Evolutionary conservation across 2,888 invertebrate species (phyloP).

Genomic region (Villa cingulata): DNA sequence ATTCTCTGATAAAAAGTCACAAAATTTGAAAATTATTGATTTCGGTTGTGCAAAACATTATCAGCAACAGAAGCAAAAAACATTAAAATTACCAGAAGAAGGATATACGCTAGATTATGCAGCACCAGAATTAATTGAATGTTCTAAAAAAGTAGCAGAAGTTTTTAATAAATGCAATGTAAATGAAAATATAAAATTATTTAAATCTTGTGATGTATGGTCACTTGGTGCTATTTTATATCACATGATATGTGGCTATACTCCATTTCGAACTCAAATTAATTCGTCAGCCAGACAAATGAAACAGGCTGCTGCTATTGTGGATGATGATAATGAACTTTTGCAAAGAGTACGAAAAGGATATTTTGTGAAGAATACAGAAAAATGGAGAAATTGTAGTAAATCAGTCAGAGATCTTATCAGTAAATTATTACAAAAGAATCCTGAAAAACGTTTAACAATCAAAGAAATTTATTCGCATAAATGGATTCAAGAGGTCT

Average conservation of each 20-base stretch:
- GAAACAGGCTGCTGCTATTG: not conserved
- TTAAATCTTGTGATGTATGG: constrained; percentile 81
- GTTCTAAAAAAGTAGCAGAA: constrained; percentile 22
- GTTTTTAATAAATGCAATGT: not conserved
- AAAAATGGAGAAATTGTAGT: constrained; percentile 1
- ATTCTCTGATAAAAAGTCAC: constrained; percentile 37
- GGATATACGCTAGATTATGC: constrained; percentile 73
- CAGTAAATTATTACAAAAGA: constrained; percentile 1
- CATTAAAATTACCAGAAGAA: not conserved
- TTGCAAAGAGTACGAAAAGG: constrained; percentile 3
- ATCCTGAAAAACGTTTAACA: constrained; percentile 1
- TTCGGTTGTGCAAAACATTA: constrained; percentile 72
- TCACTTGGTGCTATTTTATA: constrained; percentile 82
- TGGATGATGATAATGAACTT: constrained; percentile 35
- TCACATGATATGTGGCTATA: constrained; percentile 62
- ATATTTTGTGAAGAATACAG: not conserved
- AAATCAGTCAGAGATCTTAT: constrained; percentile 4
- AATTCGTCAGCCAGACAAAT: constrained; percentile 1
- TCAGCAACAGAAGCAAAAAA: constrained; percentile 29
- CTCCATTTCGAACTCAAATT: constrained; percentile 51
- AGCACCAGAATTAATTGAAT: constrained; percentile 76
- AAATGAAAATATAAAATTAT: constrained; percentile 34
- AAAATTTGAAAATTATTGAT: constrained; percentile 73
- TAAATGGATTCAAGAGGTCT: not conserved
- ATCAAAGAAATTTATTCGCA: constrained; percentile 4